These are phyloP conservation scores for Drosophila histrio DNA, from an alignment of 2,888 invertebrate genomes.

Conservation along the genomic window DNA sequence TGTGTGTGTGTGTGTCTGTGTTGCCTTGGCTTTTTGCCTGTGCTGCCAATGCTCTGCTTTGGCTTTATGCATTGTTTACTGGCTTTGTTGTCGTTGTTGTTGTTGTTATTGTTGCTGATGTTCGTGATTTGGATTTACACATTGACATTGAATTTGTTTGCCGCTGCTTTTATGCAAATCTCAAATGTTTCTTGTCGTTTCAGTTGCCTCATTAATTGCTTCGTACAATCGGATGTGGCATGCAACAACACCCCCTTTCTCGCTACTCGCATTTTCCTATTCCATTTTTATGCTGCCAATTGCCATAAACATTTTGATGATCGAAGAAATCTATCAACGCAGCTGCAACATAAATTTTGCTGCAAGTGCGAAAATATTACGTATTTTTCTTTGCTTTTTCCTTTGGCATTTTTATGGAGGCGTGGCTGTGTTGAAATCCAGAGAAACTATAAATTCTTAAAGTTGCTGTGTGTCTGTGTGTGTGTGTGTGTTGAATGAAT, in stretches of 20 bases:
- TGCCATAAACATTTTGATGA: constrained; percentile 37
- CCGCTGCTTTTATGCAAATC: constrained; percentile 55
- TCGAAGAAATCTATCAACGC: constrained; percentile 32
- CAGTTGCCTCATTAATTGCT: constrained; percentile 59
- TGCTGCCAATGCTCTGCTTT: constrained; percentile 19
- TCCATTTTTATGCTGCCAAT: background rate
- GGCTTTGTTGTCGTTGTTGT: constrained; percentile 14
- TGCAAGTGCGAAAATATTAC: constrained; percentile 12
- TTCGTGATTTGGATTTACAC: constrained; percentile 55
- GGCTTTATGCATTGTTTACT: constrained; percentile 36
- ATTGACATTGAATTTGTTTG: constrained; percentile 73
- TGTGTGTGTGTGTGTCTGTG: constrained; percentile 6
- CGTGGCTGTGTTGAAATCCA: background rate
- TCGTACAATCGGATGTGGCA: constrained; percentile 52
- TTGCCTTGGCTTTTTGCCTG: constrained; percentile 1
- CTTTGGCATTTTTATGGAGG: background rate
- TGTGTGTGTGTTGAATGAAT: constrained; percentile 51
- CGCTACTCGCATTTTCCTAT: background rate
- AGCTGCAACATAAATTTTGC: constrained; percentile 9
- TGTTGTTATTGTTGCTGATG: constrained; percentile 14
- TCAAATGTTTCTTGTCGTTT: constrained; percentile 26
- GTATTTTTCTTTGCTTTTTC: background rate
- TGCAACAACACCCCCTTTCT: background rate
- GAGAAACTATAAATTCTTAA: constrained; percentile 20
- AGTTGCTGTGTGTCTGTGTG: background rate